A percentile compares a stretch with the other conserved stretches of the same genome.
These are phyloP conservation scores for Stichopus chloronotus DNA, from an alignment of 35 echinoderm and acorn worm species.

Conservation along the genomic window DNA sequence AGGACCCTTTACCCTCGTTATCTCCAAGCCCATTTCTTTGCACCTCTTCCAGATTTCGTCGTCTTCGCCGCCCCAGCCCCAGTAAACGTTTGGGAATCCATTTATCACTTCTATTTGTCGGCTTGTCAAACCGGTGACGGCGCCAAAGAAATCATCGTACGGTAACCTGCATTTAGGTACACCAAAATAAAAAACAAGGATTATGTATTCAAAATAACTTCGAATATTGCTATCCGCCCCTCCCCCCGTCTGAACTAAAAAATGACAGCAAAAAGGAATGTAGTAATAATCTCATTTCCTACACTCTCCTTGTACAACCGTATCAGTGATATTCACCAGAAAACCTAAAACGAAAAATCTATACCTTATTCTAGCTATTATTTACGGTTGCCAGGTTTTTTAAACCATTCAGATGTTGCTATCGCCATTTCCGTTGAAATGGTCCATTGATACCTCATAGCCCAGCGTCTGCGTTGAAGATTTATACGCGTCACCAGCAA, in stretches of 20 bases:
- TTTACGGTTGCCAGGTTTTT: too few relatives aligned
- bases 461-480: too few relatives aligned
- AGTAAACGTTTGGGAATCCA: slow-evolving; percentile 94
- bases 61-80: slow-evolving; percentile 97
- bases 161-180: slow-evolving; percentile 66
- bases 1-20: slow-evolving; percentile 62
- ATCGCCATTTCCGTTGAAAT: too few relatives aligned
- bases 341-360: too few relatives aligned
- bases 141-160: slow-evolving; percentile 82
- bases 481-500: too few relatives aligned
- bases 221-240: background rate
- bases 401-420: too few relatives aligned
- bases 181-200: background rate
- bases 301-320: background rate
- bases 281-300: background rate
- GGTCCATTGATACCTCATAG: too few relatives aligned
- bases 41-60: slow-evolving; percentile 89
- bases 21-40: slow-evolving; percentile 59
- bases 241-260: too few relatives aligned
- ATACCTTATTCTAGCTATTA: too few relatives aligned
- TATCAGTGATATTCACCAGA: too few relatives aligned
- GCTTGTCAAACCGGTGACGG: slow-evolving; percentile 76
- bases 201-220: background rate
- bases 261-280: too few relatives aligned
- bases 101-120: slow-evolving; percentile 81